Conservation (phyloP, 2,113 vertebrate species). For the Oxyruncus cristatus region DNA sequence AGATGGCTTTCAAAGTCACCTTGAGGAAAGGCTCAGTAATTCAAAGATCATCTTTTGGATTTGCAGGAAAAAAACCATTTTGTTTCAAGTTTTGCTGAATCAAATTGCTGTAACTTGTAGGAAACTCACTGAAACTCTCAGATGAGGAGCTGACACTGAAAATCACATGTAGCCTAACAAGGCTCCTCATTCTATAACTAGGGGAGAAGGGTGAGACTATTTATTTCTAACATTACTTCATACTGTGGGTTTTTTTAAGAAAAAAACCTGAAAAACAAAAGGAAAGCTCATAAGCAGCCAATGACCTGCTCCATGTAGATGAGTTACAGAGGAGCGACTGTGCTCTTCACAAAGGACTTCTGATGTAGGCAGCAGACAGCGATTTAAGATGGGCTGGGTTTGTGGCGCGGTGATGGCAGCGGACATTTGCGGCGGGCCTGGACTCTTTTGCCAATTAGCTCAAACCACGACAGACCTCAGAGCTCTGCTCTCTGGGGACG, state of each 20-base stretch:
- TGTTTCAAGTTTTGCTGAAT: not conserved
- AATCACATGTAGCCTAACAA: not conserved
- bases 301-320: slow-evolving; percentile 23
- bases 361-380: not conserved
- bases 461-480: not conserved
- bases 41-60: not conserved
- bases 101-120: not conserved
- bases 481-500: not conserved
- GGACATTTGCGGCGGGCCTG: not conserved
- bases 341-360: slow-evolving; percentile 41
- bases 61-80: not conserved
- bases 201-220: not conserved
- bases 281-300: not conserved
- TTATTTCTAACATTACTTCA: slow-evolving; percentile 3
- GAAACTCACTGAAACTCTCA: not conserved
- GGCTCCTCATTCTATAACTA: not conserved
- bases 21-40: not conserved
- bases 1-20: slow-evolving; percentile 25
- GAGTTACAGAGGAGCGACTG: slow-evolving; percentile 32
- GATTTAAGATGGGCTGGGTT: not conserved
- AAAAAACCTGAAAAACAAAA: not conserved
- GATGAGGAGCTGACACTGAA: not conserved
- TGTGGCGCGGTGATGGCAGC: not conserved
- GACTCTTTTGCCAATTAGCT: not conserved
- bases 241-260: not conserved